phyloP scores from a whole-genome alignment of 2,797 vertebrate genomes.

The Euphonia xanthogaster region DNA sequence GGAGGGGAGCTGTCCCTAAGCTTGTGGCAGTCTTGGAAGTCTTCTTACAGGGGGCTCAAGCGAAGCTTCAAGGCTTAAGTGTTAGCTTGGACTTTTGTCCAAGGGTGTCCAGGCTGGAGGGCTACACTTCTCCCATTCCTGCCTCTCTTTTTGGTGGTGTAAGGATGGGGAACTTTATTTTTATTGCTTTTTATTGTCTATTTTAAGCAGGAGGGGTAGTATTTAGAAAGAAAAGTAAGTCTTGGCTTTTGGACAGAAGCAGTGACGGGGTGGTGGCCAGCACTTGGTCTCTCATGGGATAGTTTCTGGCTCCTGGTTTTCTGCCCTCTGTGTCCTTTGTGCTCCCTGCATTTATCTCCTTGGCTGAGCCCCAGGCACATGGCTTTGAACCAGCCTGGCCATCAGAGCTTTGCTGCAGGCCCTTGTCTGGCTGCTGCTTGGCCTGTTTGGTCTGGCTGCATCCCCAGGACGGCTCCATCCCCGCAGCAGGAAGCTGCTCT shows the following conservation, averaged over 20 bases:
- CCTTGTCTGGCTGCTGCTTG: background rate
- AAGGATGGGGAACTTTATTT: background rate
- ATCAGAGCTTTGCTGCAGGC: background rate
- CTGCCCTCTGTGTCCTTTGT: background rate
- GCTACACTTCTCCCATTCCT: background rate
- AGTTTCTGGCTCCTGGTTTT: background rate
- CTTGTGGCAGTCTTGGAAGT: background rate
- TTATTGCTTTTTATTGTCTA: background rate
- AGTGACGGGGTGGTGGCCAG: background rate
- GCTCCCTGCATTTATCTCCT: background rate
- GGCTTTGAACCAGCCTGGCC: background rate
- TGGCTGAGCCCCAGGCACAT: background rate
- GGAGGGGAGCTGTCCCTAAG: background rate
- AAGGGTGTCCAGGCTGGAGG: background rate
- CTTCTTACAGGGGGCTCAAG: background rate
- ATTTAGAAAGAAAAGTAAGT: background rate
- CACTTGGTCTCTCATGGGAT: background rate
- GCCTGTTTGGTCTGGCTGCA: background rate
- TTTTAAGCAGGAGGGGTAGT: background rate
- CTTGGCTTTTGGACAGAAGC: background rate
- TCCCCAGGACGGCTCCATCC: background rate
- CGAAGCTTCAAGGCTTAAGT: background rate
- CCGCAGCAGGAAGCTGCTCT: background rate
- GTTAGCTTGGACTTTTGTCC: background rate
- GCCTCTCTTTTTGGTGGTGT: background rate